Evolutionary conservation across 2,113 vertebrate species (phyloP).

Genomic region (Dolichotis patagonum): DNA sequence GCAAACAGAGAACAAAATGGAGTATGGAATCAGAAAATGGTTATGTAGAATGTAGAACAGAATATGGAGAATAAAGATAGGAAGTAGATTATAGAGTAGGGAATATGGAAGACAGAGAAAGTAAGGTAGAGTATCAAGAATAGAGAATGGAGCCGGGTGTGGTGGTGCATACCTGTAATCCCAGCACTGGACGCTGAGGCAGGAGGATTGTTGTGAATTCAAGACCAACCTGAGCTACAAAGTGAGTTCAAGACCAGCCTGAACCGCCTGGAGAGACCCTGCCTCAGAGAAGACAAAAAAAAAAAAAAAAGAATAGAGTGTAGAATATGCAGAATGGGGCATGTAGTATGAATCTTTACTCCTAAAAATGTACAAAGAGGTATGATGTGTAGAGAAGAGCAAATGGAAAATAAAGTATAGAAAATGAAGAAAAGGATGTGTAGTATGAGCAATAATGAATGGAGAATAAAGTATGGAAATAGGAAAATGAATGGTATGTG

Average conservation of each 20-base stretch:
- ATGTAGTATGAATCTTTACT: neutral
- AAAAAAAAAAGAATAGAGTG: neutral
- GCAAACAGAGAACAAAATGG: neutral
- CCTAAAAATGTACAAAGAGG: neutral
- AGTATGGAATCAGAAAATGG: neutral
- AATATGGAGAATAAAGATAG: neutral
- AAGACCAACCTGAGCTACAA: too few species aligned
- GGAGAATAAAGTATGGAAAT: neutral
- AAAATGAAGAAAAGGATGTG: neutral
- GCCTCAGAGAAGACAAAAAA: too few species aligned
- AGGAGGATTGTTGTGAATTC: too few species aligned
- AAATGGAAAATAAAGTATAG: neutral
- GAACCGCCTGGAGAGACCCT: too few species aligned
- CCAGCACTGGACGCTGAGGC: too few species aligned
- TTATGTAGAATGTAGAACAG: neutral
- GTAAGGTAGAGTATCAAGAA: neutral
- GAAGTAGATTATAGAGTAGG: neutral
- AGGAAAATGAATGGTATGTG: neutral
- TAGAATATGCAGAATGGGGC: neutral
- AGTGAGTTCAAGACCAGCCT: too few species aligned
- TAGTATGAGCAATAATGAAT: too few species aligned
- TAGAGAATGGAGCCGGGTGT: neutral
- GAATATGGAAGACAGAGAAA: neutral
- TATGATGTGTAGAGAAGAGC: neutral
- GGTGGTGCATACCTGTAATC: too few species aligned